Percentiles rank a stretch among this genome's conserved stretches.
phyloP scores from a whole-genome alignment of 2,113 vertebrate genomes.

The Serinus canaria region DNA sequence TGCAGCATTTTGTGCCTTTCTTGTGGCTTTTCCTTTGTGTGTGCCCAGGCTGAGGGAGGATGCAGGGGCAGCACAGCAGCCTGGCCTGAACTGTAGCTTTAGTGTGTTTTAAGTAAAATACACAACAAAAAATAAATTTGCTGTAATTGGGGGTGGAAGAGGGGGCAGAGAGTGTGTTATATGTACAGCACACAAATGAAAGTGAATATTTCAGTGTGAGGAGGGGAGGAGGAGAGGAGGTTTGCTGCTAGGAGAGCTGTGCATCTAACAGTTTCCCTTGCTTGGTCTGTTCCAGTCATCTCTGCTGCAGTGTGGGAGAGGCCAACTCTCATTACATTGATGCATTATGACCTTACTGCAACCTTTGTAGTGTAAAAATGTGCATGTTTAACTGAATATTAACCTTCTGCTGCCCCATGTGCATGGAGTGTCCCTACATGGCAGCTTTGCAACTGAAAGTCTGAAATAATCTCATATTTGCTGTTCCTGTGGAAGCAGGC shows the following conservation, averaged over 20 bases:
- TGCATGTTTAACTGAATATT: constrained; percentile 46
- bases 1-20: background rate
- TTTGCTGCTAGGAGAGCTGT: constrained; percentile 22
- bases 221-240: background rate
- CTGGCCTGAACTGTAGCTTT: background rate
- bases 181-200: accelerated
- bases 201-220: accelerated
- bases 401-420: constrained; percentile 40
- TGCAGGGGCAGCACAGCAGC: background rate
- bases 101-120: background rate
- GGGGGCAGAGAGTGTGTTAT: accelerated
- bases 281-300: constrained; percentile 61
- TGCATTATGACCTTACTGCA: constrained; percentile 35
- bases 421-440: constrained; percentile 24
- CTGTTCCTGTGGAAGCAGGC: background rate
- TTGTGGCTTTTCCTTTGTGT: background rate
- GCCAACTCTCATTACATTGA: constrained; percentile 29
- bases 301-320: constrained; percentile 70
- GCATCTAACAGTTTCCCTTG: constrained; percentile 83
- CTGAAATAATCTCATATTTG: background rate
- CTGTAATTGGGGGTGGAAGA: background rate
- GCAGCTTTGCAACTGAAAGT: background rate
- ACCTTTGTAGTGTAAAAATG: background rate
- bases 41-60: background rate
- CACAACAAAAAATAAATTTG: background rate